Conservation (phyloP, 2,113 vertebrate species). For the Megalops atlanticus region DNA sequence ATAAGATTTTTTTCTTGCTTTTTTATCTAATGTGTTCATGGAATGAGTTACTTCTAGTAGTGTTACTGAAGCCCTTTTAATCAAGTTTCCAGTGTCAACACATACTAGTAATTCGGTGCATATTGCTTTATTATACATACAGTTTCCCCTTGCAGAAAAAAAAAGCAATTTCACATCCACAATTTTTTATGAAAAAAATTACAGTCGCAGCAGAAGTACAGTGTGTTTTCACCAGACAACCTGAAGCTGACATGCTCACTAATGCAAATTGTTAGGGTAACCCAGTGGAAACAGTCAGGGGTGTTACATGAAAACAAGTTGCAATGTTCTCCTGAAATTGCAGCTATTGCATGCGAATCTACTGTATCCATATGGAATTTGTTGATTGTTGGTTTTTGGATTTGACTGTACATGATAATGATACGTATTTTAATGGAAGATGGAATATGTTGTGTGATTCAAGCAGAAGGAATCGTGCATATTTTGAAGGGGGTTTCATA, state of each 20-base stretch:
- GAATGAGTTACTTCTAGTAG: no score
- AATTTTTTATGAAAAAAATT: no score
- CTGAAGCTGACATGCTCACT: neutral
- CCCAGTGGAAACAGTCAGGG: neutral
- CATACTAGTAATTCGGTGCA: no score
- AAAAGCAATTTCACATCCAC: no score
- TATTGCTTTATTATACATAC: no score
- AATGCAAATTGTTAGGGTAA: neutral
- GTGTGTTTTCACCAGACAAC: neutral
- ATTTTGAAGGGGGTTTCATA: no score
- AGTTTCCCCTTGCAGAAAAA: no score
- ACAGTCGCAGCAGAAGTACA: no score
- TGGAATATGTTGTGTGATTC: neutral
- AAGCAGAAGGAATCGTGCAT: neutral
- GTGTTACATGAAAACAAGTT: neutral
- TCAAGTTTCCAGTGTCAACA: no score
- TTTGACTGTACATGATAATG: neutral
- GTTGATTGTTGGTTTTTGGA: neutral
- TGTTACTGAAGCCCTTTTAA: no score
- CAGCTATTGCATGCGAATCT: neutral
- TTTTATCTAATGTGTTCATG: no score
- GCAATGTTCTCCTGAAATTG: neutral
- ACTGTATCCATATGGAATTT: neutral
- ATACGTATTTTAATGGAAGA: neutral
- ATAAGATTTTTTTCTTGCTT: no score